Base-by-base conservation (phyloP, 2,113 vertebrate species). In the Synchiropus splendidus region DNA sequence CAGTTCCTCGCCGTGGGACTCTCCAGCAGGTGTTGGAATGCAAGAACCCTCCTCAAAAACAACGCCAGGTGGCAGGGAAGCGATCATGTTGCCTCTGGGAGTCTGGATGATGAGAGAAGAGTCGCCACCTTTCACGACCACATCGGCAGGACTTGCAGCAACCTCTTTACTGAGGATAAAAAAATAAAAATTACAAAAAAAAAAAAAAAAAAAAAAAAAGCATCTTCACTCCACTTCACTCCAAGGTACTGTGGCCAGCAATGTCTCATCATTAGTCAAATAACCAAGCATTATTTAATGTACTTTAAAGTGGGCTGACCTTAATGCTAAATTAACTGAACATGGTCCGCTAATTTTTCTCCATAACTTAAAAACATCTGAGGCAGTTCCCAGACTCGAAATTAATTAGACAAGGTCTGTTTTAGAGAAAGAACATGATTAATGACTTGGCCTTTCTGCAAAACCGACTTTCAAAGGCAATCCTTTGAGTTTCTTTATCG, bases 41-140 rank as follows among this genome's bases (percentile, higher is more conserved):
- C 85, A 86, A 6, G 89, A 89, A 2, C 83, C 77, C 39, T 83
- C 85, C 10, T 60, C 66, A 13, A 90, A 80, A 31, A 78, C 75
- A 80, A 96, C 82, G 74, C 75, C 90, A 77, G 79, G 50, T 42
- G 90, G 89, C 35, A 96, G 58, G 14, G 5, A 8, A 35, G 86
- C 30, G 31, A 60, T 68, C 2, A 58, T 56, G 51, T 80, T 64
- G 36, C 62, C 54, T 31, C 44, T 50, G 2, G 74, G 57, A 12
- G 77, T 77, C 27, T 36, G 63, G 54, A 88, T 15, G 21, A 66
- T 55, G 37, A 98, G 42, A 0, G 70, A 62, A 2, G 77, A 81
- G 0, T 83, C 75, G 2, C 42, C 58, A 35, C 87, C 42, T 1
- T 75, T 74, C 4, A 94, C 39, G 1, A 77, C 77, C 53, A 88